These are phyloP conservation scores for Incurvaria masculella DNA, from an alignment of 2,888 invertebrate genomes.

Conservation along the genomic window DNA sequence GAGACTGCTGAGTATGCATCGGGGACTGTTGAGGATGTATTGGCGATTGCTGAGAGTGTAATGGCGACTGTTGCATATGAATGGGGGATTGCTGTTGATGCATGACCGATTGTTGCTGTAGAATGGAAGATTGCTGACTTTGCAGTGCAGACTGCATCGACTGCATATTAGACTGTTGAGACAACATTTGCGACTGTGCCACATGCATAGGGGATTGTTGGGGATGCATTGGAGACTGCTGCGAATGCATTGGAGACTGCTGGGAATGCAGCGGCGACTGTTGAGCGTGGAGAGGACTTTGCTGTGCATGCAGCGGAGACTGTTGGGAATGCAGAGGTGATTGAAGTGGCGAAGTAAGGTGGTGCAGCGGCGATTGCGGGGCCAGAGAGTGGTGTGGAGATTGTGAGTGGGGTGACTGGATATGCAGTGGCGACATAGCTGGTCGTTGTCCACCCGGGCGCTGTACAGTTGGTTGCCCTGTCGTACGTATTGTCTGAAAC, in stretches of 20 bases:
- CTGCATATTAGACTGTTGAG: slow-evolving; percentile 31
- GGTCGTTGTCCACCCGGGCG: slow-evolving; percentile 32
- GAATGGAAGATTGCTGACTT: slow-evolving; percentile 21
- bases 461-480: background rate
- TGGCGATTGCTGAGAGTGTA: slow-evolving; percentile 21
- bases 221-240: slow-evolving; percentile 37
- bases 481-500: slow-evolving; percentile 10
- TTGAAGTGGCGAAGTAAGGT: slow-evolving; percentile 15
- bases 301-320: slow-evolving; percentile 38
- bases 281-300: slow-evolving; percentile 26
- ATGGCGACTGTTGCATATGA: slow-evolving; percentile 39
- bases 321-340: slow-evolving; percentile 37
- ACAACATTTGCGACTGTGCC: slow-evolving; percentile 25
- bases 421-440: slow-evolving; percentile 41
- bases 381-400: slow-evolving; percentile 18
- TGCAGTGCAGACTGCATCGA: slow-evolving; percentile 27
- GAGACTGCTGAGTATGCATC: slow-evolving; percentile 19
- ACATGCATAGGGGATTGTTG: slow-evolving; percentile 36
- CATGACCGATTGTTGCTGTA: slow-evolving; percentile 1
- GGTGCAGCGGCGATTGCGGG: slow-evolving; percentile 15
- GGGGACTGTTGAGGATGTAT: slow-evolving; percentile 30
- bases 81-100: slow-evolving; percentile 26
- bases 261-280: slow-evolving; percentile 32
- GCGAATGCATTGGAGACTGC: slow-evolving; percentile 35
- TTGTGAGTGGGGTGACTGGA: slow-evolving; percentile 31